Conservation (phyloP, 2,113 vertebrate species). For the Proterorhinus semilunaris region DNA sequence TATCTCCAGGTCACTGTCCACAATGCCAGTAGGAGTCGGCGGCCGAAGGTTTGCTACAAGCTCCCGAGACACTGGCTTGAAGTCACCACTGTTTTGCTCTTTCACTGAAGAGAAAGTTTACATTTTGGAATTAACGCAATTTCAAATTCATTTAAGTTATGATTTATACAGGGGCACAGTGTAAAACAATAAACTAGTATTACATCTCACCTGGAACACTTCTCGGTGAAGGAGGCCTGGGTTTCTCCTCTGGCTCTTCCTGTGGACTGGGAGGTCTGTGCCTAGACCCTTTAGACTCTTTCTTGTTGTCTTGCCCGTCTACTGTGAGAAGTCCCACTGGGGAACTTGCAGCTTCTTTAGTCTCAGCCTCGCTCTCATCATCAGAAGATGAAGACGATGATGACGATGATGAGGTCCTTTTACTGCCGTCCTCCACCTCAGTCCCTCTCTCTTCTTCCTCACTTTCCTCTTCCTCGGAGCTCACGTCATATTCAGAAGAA, state of each 20-base stretch:
- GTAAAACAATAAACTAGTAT: too few species aligned
- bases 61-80: slow-evolving; percentile 71
- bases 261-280: slow-evolving; percentile 49
- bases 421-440: slow-evolving; percentile 48
- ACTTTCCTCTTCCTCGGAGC: slow-evolving; percentile 76
- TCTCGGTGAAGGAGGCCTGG: slow-evolving; percentile 61
- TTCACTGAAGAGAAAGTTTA: slow-evolving; percentile 57
- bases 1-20: slow-evolving; percentile 71
- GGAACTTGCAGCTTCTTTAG: slow-evolving; percentile 46
- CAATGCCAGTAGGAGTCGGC: slow-evolving; percentile 72
- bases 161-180: too few species aligned
- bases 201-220: slow-evolving; percentile 54
- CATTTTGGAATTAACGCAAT: neutral
- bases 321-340: slow-evolving; percentile 27
- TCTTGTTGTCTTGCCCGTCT: slow-evolving; percentile 41
- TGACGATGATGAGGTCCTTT: slow-evolving; percentile 64
- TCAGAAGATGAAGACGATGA: slow-evolving; percentile 68
- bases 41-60: slow-evolving; percentile 63
- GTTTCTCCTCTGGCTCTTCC: slow-evolving; percentile 42
- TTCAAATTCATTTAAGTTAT: neutral
- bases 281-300: slow-evolving; percentile 38
- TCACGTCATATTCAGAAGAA: slow-evolving; percentile 89
- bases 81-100: slow-evolving; percentile 63
- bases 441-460: slow-evolving; percentile 43
- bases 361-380: slow-evolving; percentile 38